Conservation (phyloP, 2,113 vertebrate species). For the Oostethus manadensis region DNA sequence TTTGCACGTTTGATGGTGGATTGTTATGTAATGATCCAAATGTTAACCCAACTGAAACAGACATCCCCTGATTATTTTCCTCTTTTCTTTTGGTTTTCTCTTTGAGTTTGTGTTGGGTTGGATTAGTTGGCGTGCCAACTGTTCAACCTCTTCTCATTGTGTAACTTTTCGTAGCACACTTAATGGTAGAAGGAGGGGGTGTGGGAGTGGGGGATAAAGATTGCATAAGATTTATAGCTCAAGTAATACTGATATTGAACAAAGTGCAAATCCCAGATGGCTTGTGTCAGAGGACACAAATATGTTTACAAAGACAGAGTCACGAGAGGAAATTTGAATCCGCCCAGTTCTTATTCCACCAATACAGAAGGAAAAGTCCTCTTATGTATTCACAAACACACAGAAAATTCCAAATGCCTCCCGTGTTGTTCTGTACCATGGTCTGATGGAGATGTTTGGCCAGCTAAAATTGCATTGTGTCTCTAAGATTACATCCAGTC, state of each 20-base stretch:
- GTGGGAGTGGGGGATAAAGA: conserved; percentile 1
- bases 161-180: conserved; percentile 57
- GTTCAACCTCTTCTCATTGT: conserved; percentile 55
- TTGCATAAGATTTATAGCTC: conserved; percentile 63
- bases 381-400: no score
- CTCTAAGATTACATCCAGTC: conserved; percentile 58
- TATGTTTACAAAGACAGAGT: background rate
- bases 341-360: no score
- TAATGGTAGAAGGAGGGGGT: conserved; percentile 30
- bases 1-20: conserved; percentile 41
- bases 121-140: conserved; percentile 68
- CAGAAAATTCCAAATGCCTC: background rate
- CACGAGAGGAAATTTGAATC: no score
- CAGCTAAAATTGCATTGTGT: conserved; percentile 49
- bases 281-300: conserved; percentile 33
- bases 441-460: conserved; percentile 11
- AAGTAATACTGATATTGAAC: conserved; percentile 56
- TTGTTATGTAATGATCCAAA: conserved; percentile 64
- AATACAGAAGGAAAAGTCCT: no score
- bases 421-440: background rate
- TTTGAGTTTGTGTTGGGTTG: conserved; percentile 44
- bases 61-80: conserved; percentile 52
- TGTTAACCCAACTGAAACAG: conserved; percentile 63
- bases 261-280: conserved; percentile 37
- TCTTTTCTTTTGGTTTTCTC: conserved; percentile 29